A percentile compares a stretch with the other conserved stretches of the same genome.
phyloP scores from a whole-genome alignment of 2,888 invertebrate species.

The Eupithecia pulchellata region DNA sequence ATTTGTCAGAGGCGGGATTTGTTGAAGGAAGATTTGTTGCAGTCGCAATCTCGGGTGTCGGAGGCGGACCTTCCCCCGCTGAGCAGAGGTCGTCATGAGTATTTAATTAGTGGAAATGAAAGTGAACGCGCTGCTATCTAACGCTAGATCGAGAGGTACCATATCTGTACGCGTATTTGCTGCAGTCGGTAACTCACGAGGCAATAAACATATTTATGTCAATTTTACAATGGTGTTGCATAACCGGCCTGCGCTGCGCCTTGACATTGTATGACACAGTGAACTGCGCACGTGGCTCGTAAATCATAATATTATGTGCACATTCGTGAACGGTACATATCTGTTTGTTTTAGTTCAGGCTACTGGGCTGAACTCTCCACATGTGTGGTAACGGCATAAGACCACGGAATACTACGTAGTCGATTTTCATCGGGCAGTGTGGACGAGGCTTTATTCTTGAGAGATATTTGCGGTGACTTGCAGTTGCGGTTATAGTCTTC shows the following conservation, averaged over 20 bases:
- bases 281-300: conserved; percentile 79
- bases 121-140: conserved; percentile 16
- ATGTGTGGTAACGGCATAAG: conserved; percentile 21
- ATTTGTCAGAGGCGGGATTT: not conserved
- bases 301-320: conserved; percentile 66
- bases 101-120: conserved; percentile 1
- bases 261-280: conserved; percentile 82
- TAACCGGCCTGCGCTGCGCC: conserved; percentile 69
- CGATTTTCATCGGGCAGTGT: conserved; percentile 1
- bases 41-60: not conserved
- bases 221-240: conserved; percentile 77
- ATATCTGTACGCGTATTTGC: conserved; percentile 44
- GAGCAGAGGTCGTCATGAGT: not conserved
- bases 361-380: conserved; percentile 16
- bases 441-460: conserved; percentile 10
- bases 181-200: conserved; percentile 51
- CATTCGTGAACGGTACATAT: conserved; percentile 47
- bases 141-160: conserved; percentile 35
- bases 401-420: not conserved
- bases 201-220: conserved; percentile 74
- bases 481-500: not conserved
- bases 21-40: too few relatives aligned
- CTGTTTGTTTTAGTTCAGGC: conserved; percentile 38
- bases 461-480: conserved; percentile 6
- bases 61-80: not conserved